phyloP scores from a whole-genome alignment of 2,113 vertebrate genomes.

The Pseudonaja textilis region DNA sequence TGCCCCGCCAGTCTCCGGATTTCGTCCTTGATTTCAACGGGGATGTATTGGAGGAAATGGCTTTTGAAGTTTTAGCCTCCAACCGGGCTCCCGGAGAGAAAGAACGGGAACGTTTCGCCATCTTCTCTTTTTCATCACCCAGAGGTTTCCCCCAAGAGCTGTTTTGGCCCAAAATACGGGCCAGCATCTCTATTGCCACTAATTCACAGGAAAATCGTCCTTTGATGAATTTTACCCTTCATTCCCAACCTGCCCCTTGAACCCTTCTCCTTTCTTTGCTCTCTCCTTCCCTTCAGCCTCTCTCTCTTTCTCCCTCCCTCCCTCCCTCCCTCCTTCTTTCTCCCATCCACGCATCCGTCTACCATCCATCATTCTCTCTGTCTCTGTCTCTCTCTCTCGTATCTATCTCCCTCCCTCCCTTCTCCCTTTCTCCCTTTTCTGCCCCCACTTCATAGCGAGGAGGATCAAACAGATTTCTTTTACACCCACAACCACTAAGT shows the following conservation, averaged over 20 bases:
- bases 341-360: too few species aligned
- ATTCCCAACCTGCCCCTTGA: too few species aligned
- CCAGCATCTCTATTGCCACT: background rate
- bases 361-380: too few species aligned
- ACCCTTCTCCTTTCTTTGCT: background rate
- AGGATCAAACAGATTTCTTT: background rate
- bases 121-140: too few species aligned
- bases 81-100: background rate
- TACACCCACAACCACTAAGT: background rate
- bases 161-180: background rate
- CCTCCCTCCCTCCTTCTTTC: too few species aligned
- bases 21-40: background rate
- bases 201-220: background rate
- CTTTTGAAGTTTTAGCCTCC: background rate
- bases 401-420: background rate
- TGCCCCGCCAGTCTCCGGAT: background rate
- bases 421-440: background rate
- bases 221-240: background rate
- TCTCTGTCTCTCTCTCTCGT: too few species aligned
- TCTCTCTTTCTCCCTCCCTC: background rate
- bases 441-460: background rate
- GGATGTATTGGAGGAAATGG: background rate
- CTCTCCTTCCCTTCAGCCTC: background rate
- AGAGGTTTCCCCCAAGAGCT: background rate
- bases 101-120: background rate